phyloP scores from a whole-genome alignment of 2,888 invertebrate genomes.

The Fissipunctia ypsillon region DNA sequence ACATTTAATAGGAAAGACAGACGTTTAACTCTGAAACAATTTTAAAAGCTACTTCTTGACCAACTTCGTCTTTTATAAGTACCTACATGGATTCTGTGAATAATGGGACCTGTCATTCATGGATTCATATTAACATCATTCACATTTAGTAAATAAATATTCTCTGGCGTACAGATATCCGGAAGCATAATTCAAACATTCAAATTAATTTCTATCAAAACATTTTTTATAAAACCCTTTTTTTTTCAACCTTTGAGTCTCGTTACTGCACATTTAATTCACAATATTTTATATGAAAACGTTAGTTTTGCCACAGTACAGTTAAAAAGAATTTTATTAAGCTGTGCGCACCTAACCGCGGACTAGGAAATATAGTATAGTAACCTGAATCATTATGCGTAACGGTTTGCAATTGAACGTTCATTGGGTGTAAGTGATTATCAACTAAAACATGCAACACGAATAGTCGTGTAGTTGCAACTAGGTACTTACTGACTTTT shows the following conservation, averaged over 20 bases:
- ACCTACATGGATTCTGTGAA: not conserved
- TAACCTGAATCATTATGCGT: constrained; percentile 66
- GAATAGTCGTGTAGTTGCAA: too few species aligned
- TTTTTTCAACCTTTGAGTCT: constrained; percentile 9
- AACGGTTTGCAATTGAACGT: constrained; percentile 57
- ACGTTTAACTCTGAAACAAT: not conserved
- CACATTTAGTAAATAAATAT: not conserved
- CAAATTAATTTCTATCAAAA: not conserved
- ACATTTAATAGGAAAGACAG: not conserved
- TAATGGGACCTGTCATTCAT: constrained; percentile 1
- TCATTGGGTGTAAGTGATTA: constrained; percentile 46
- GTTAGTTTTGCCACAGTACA: constrained; percentile 21
- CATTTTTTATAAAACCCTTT: not conserved
- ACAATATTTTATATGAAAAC: constrained; percentile 21
- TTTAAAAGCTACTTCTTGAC: not conserved
- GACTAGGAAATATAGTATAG: constrained; percentile 67
- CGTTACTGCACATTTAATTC: constrained; percentile 23
- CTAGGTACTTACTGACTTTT: too few species aligned
- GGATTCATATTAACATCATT: constrained; percentile 1
- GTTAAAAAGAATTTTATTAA: constrained; percentile 34
- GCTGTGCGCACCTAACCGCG: constrained; percentile 41
- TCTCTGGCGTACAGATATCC: not conserved
- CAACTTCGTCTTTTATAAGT: not conserved
- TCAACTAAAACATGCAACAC: constrained; percentile 22
- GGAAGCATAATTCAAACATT: constrained; percentile 1